phyloP scores from a whole-genome alignment of 2,888 invertebrate species.

The Rosalia funebris region DNA sequence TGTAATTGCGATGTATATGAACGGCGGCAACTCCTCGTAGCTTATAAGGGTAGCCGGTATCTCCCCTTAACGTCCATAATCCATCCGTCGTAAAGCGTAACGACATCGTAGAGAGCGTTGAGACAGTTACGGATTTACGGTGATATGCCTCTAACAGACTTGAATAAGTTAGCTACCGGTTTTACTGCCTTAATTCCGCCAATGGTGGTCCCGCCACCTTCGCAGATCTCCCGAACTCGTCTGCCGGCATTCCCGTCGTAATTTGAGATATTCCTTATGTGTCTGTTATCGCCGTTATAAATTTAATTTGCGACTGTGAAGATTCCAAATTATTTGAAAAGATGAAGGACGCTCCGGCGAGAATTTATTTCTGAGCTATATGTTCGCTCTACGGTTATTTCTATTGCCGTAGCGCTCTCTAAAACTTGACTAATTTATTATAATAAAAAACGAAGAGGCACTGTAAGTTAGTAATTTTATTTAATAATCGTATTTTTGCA shows the following conservation, averaged over 20 bases:
- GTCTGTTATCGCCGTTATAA: constrained; percentile 11
- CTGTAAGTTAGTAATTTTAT: too few relatives aligned
- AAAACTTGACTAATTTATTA: too few relatives aligned
- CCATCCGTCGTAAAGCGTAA: constrained; percentile 59
- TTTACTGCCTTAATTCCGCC: constrained; percentile 50
- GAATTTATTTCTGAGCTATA: too few relatives aligned
- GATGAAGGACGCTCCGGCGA: neutral
- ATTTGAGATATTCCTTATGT: constrained; percentile 11
- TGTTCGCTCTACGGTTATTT: too few relatives aligned
- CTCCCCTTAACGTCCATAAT: constrained; percentile 47
- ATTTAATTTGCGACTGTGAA: constrained; percentile 1
- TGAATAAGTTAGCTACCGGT: constrained; percentile 56
- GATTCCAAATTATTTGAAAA: neutral
- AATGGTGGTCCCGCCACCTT: neutral
- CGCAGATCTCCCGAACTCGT: neutral
- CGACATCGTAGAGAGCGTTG: constrained; percentile 57
- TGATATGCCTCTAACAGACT: constrained; percentile 53
- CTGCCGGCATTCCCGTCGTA: constrained; percentile 8
- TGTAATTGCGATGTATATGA: constrained; percentile 32
- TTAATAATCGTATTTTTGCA: too few relatives aligned
- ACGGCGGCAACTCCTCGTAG: constrained; percentile 40
- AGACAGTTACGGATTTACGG: constrained; percentile 60
- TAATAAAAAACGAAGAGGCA: too few relatives aligned
- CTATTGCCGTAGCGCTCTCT: too few relatives aligned
- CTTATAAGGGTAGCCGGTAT: constrained; percentile 46